Conservation (phyloP, 2,888 invertebrate species). For the Gasteruption jaculator region DNA sequence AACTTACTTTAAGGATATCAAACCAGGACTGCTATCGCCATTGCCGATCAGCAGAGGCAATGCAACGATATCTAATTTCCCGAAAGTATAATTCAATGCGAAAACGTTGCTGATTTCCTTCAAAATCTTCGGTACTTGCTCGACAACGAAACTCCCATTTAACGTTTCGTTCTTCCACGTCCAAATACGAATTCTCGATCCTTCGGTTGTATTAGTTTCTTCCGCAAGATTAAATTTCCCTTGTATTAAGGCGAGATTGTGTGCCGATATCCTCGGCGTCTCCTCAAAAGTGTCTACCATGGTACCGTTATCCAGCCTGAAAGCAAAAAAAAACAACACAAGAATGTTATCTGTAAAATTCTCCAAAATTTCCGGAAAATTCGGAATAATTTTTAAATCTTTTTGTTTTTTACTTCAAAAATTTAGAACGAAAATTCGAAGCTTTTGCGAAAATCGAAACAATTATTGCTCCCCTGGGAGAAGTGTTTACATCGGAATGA, state of each 20-base stretch:
- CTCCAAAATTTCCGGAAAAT: too few relatives aligned
- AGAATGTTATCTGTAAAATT: too few relatives aligned
- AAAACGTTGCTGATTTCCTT: conserved; percentile 30
- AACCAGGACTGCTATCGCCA: conserved; percentile 31
- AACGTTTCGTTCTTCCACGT: conserved; percentile 22
- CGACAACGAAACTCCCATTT: conserved; percentile 32
- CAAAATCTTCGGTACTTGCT: conserved; percentile 27
- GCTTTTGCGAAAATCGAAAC: too few relatives aligned
- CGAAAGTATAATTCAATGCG: conserved; percentile 26
- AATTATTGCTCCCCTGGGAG: too few relatives aligned
- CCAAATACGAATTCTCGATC: conserved; percentile 10
- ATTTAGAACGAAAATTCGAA: too few relatives aligned
- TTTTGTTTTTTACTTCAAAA: too few relatives aligned
- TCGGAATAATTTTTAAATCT: too few relatives aligned
- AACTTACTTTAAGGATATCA: conserved; percentile 35
- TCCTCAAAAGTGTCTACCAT: conserved; percentile 33
- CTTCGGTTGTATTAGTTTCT: conserved; percentile 17
- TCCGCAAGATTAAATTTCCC: conserved; percentile 30
- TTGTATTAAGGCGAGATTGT: conserved; percentile 54
- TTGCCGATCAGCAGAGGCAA: conserved; percentile 27
- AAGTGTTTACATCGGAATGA: too few relatives aligned
- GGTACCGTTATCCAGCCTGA: conserved; percentile 25
- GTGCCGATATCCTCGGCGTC: conserved; percentile 55
- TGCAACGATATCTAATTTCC: conserved; percentile 36
- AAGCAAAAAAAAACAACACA: conserved; percentile 10